A percentile compares a stretch with the other conserved stretches of the same genome.
Evolutionary conservation across 2,888 invertebrate species (phyloP).

Genomic region (Tipula unca): DNA sequence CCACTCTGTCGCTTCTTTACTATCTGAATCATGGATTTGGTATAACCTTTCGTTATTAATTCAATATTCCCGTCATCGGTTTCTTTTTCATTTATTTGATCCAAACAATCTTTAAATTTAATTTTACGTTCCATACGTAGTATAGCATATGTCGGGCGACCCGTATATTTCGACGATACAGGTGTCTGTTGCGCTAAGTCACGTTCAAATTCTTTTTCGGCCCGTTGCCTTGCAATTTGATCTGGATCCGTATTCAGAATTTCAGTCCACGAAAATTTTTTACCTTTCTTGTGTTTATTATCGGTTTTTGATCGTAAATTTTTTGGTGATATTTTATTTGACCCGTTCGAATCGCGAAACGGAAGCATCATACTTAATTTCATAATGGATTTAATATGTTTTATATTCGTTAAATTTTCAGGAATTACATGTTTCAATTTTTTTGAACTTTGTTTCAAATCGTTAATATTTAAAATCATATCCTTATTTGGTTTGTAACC

Average conservation of each 20-base stretch:
- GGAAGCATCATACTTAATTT: slow-evolving; percentile 34
- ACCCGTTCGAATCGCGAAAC: slow-evolving; percentile 37
- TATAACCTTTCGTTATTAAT: slow-evolving; percentile 27
- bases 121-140: slow-evolving; percentile 36
- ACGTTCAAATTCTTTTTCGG: slow-evolving; percentile 41
- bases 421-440: slow-evolving; percentile 35
- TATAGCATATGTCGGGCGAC: slow-evolving; percentile 41
- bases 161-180: slow-evolving; percentile 30
- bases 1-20: slow-evolving; percentile 25
- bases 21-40: slow-evolving; percentile 29
- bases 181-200: slow-evolving; percentile 31
- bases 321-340: slow-evolving; percentile 49
- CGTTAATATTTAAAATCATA: slow-evolving; percentile 32
- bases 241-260: slow-evolving; percentile 41
- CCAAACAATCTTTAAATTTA: slow-evolving; percentile 34
- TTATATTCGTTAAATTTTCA: slow-evolving; percentile 43
- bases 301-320: slow-evolving; percentile 51
- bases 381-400: slow-evolving; percentile 37
- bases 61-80: slow-evolving; percentile 26
- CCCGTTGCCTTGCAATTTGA: slow-evolving; percentile 41
- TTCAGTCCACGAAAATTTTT: slow-evolving; percentile 41
- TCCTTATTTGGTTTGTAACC: slow-evolving; percentile 33
- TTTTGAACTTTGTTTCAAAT: slow-evolving; percentile 34
- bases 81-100: slow-evolving; percentile 21
- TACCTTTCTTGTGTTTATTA: slow-evolving; percentile 29